These are phyloP conservation scores for Cladorhizidae sp. DNA, from an alignment of 37 sponge, comb jelly and placozoan genomes.

Conservation along the genomic window DNA sequence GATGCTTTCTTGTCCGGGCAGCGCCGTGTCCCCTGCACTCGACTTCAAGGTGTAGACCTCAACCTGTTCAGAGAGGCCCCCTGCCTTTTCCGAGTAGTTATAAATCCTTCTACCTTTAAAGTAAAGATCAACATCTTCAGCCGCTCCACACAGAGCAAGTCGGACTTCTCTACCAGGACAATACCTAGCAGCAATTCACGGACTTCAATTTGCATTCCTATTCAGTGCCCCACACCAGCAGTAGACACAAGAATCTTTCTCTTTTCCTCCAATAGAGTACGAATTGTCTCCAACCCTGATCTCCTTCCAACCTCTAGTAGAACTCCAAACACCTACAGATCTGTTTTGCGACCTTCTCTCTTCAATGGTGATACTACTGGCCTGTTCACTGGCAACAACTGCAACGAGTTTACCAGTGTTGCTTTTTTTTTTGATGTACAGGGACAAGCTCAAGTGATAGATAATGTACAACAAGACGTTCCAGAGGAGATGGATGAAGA, in stretches of 20 bases:
- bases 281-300: too few species aligned
- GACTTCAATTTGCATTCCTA: too few species aligned
- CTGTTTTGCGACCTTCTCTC: neutral
- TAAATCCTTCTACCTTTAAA: neutral
- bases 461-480: neutral
- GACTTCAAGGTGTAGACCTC: slow-evolving; percentile 37
- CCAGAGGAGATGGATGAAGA: neutral
- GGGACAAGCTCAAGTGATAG: neutral
- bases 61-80: slow-evolving; percentile 24
- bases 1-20: slow-evolving; percentile 61
- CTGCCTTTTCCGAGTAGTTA: slow-evolving; percentile 21
- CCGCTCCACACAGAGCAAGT: neutral
- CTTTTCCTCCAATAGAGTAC: too few species aligned
- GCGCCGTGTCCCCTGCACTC: slow-evolving; percentile 30
- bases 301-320: too few species aligned
- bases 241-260: neutral
- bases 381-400: neutral
- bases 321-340: slow-evolving; percentile 7
- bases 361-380: slow-evolving; percentile 3
- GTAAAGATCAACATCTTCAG: neutral
- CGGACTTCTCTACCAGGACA: too few species aligned
- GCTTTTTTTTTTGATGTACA: slow-evolving; percentile 6
- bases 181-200: too few species aligned
- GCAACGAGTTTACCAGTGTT: neutral
- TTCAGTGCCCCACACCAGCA: slow-evolving; percentile 7